These are phyloP conservation scores for Noctua pronuba DNA, from an alignment of 2,888 invertebrate species.

Conservation along the genomic window DNA sequence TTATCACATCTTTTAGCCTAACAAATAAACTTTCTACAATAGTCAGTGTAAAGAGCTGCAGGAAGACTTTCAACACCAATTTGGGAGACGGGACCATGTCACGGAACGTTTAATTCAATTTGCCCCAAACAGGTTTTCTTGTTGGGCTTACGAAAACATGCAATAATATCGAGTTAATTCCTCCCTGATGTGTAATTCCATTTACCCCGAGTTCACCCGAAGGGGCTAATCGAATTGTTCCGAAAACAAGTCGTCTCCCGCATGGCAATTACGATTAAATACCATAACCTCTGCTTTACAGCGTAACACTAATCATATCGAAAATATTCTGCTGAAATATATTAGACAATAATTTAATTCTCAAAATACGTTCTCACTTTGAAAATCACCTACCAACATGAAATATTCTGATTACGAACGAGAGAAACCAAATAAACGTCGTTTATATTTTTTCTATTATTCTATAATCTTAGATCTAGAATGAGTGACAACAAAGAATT, in stretches of 20 bases:
- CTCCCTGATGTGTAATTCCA: conserved; percentile 49
- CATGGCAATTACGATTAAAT: conserved; percentile 84
- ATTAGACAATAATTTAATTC: conserved; percentile 83
- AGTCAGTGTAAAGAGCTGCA: conserved; percentile 91
- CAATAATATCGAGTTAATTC: conserved; percentile 54
- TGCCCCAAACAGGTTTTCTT: conserved; percentile 51
- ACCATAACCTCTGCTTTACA: conserved; percentile 83
- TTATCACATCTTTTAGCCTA: conserved; percentile 90
- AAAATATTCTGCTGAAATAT: conserved; percentile 87
- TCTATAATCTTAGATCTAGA: conserved; percentile 52
- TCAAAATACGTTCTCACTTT: conserved; percentile 82
- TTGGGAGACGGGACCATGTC: conserved; percentile 56
- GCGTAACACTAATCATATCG: conserved; percentile 87
- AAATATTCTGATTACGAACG: conserved; percentile 67
- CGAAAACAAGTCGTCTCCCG: conserved; percentile 63
- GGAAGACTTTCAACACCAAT: conserved; percentile 89
- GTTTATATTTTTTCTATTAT: conserved; percentile 34
- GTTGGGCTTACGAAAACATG: conserved; percentile 42
- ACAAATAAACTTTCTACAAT: conserved; percentile 87
- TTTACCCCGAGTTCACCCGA: conserved; percentile 48
- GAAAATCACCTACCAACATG: conserved; percentile 76
- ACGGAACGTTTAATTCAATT: conserved; percentile 57
- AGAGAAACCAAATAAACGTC: conserved; percentile 33
- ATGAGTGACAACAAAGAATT: conserved; percentile 34
- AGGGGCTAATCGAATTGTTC: conserved; percentile 56